Conservation (phyloP, 2,113 vertebrate species). For the Dermatemys mawii region DNA sequence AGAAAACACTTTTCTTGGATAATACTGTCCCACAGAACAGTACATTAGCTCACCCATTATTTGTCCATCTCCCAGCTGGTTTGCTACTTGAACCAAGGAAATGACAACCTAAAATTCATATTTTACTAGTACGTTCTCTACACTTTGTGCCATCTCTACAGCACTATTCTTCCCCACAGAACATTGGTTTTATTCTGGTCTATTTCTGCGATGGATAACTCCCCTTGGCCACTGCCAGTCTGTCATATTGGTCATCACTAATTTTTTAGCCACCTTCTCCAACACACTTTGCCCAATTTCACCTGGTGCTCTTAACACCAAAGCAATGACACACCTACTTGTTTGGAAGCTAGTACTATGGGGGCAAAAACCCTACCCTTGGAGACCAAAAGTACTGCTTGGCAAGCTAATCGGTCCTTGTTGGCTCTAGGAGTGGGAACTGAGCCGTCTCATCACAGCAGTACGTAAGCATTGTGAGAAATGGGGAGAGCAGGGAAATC, state of each 20-base stretch:
- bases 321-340: not conserved
- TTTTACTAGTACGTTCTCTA: not conserved
- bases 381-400: not conserved
- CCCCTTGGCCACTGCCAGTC: not conserved
- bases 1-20: not conserved
- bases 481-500: not conserved
- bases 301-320: not conserved
- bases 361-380: not conserved
- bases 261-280: not conserved
- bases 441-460: not conserved
- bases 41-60: not conserved
- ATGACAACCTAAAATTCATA: not conserved
- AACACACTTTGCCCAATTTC: accelerated
- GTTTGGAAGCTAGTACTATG: not conserved
- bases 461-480: not conserved
- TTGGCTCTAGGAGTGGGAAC: not conserved
- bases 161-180: not conserved
- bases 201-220: not conserved
- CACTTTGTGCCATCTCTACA: not conserved
- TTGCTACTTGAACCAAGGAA: accelerated
- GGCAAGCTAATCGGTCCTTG: not conserved
- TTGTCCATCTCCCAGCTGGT: not conserved
- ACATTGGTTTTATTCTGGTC: not conserved
- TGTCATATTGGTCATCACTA: accelerated
- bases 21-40: not conserved